Evolutionary conservation across 2,113 vertebrate genomes (phyloP).

Genomic region (Edolisoma coerulescens): DNA sequence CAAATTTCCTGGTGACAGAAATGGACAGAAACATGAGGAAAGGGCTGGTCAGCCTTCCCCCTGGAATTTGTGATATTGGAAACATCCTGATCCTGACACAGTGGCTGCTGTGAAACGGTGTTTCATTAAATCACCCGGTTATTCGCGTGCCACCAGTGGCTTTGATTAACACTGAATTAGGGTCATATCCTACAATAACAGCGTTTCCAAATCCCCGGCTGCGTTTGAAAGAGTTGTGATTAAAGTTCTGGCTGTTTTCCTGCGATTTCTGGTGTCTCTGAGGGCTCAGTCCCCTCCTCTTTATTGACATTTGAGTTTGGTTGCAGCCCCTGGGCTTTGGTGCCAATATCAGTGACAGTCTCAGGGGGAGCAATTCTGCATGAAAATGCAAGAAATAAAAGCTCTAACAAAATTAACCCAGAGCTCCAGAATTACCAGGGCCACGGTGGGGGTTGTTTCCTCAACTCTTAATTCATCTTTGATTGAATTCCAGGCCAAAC

Average conservation of each 20-base stretch:
- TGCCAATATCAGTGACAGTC: slow-evolving; percentile 46
- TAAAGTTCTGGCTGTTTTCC: slow-evolving; percentile 73
- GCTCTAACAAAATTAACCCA: slow-evolving; percentile 62
- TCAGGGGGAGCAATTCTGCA: not conserved
- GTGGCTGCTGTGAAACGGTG: slow-evolving; percentile 44
- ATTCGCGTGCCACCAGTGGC: slow-evolving; percentile 42
- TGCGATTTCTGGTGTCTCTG: slow-evolving; percentile 52
- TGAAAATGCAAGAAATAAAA: slow-evolving; percentile 66
- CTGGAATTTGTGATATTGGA: slow-evolving; percentile 31
- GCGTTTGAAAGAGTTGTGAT: slow-evolving; percentile 71
- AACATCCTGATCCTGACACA: slow-evolving; percentile 34
- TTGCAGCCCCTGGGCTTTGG: not conserved
- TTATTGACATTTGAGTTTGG: slow-evolving; percentile 37
- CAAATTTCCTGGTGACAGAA: not conserved
- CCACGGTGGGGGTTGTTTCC: slow-evolving; percentile 64
- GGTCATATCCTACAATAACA: slow-evolving; percentile 71
- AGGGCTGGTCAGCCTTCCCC: not conserved
- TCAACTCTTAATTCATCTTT: slow-evolving; percentile 78
- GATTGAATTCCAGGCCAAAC: slow-evolving; percentile 82
- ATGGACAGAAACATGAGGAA: not conserved
- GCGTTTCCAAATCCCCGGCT: slow-evolving; percentile 68
- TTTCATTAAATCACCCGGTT: slow-evolving; percentile 71
- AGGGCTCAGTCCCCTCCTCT: slow-evolving; percentile 43
- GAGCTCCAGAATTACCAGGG: slow-evolving; percentile 34
- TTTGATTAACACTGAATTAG: slow-evolving; percentile 77